phyloP scores from a whole-genome alignment of 2,888 invertebrate species.

The Aleiodes alternator region DNA sequence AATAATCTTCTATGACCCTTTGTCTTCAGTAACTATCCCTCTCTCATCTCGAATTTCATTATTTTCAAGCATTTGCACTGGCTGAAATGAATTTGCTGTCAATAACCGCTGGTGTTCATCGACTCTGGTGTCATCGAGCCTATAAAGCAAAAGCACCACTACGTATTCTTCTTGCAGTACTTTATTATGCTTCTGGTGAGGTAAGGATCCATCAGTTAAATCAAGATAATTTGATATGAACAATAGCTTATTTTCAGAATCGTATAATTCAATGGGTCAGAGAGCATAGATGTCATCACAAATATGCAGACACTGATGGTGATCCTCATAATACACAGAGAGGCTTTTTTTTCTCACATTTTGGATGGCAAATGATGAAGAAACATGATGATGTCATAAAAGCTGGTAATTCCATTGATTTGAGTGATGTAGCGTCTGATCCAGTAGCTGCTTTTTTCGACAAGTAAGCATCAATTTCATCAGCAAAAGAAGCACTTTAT shows the following conservation, averaged over 20 bases:
- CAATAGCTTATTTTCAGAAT: constrained; percentile 76
- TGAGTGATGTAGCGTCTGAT: constrained; percentile 87
- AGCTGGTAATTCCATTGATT: constrained; percentile 86
- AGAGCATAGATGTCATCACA: constrained; percentile 86
- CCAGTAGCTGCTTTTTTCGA: constrained; percentile 87
- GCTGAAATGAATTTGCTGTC: constrained; percentile 91
- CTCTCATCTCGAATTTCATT: too few species aligned
- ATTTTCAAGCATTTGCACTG: constrained; percentile 81
- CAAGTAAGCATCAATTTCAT: constrained; percentile 76
- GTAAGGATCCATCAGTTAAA: background rate
- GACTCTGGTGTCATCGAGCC: constrained; percentile 96
- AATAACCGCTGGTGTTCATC: constrained; percentile 97
- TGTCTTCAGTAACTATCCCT: too few species aligned
- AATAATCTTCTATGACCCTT: too few species aligned
- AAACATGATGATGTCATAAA: constrained; percentile 90
- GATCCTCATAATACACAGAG: constrained; percentile 89
- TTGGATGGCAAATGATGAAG: constrained; percentile 93
- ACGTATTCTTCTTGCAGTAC: constrained; percentile 82
- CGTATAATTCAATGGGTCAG: constrained; percentile 84
- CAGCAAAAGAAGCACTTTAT: too few species aligned
- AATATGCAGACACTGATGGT: constrained; percentile 85
- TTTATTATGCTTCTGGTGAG: constrained; percentile 6
- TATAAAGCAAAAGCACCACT: constrained; percentile 97
- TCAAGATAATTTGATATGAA: background rate
- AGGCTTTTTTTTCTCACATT: constrained; percentile 94